A percentile compares a stretch with the other conserved stretches of the same genome.
These are phyloP conservation scores for Protonemura montana DNA, from an alignment of 2,888 invertebrate species.

Conservation along the genomic window DNA sequence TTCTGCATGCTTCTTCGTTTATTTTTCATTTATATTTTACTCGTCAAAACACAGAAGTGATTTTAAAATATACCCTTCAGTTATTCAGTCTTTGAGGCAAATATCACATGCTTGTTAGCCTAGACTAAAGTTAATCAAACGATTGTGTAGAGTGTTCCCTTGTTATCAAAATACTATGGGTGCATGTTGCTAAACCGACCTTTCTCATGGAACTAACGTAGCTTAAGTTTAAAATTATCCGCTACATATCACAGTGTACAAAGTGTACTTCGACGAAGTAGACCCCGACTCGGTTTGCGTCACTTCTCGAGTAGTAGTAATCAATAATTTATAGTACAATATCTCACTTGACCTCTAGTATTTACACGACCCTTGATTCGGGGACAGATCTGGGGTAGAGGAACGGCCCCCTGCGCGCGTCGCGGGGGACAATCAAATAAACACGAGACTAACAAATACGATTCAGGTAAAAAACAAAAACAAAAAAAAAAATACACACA, in stretches of 20 bases:
- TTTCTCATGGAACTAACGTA: conserved; percentile 51
- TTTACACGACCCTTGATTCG: conserved; percentile 53
- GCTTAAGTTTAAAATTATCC: conserved; percentile 53
- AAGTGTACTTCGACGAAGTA: conserved; percentile 49
- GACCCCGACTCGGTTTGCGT: conserved; percentile 43
- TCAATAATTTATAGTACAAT: conserved; percentile 52
- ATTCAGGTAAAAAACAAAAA: conserved; percentile 38
- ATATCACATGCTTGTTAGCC: conserved; percentile 59
- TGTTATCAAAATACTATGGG: conserved; percentile 50
- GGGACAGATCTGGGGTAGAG: conserved; percentile 53
- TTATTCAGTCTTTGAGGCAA: conserved; percentile 64
- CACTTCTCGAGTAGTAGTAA: conserved; percentile 46
- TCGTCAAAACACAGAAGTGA: conserved; percentile 46
- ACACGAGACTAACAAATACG: conserved; percentile 39
- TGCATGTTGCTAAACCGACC: conserved; percentile 51
- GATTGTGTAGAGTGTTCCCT: conserved; percentile 47
- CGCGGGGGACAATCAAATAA: conserved; percentile 25
- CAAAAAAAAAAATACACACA: conserved; percentile 2
- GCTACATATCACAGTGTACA: conserved; percentile 62
- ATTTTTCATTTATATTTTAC: conserved; percentile 30
- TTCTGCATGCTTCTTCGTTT: conserved; percentile 43
- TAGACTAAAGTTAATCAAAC: conserved; percentile 48
- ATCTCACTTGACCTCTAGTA: conserved; percentile 52
- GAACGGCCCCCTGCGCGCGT: conserved; percentile 47
- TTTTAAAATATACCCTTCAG: conserved; percentile 51